Evolutionary conservation across 2,888 invertebrate genomes (phyloP), one percentile per base, ranked within the genome.

Genomic region (Drosophila hawaiiensis): DNA sequence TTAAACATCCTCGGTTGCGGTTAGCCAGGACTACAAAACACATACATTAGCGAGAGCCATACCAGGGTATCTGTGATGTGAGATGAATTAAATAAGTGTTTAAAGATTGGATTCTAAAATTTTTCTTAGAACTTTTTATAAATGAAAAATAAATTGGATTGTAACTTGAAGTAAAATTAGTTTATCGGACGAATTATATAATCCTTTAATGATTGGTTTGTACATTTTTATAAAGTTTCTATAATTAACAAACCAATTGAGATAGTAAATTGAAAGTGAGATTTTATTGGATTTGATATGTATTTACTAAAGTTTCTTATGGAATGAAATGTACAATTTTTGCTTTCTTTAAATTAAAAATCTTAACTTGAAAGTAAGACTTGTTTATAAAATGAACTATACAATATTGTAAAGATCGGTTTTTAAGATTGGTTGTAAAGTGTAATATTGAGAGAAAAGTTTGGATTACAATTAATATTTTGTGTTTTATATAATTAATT

Each of bases 1-100:
- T 64, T 50, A 29, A 39, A 59, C 49, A 73, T 73, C 56, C 59
- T 67, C 64, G 19, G 35, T 47, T 74, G 75, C 43, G 70, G 77
- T 67, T 58, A 59, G 52, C 31, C 59, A 28, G 41, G 59, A 35
- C 60, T 25, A 37, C 55, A 35, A 4, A 4, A 37, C 35, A 31
- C 49, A 68, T 58, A 35, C 54, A 54, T 43, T 16, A 31, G 25
- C 9, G 39, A 25, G 49, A 62, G n/a, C 31, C 33, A 47, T 52
- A 41, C 28, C 7, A 37, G 35, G 19, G 4, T 56, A 2, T 41
- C 9, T 25, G 31, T 25, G 0, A n/a, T 31, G 14, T 9, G 16
- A 28, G 43, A 19, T 10, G 14, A 7, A 29, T 49, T 60, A 25
- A 19, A n/a, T n/a, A 61, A 28, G 28, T 41, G 29, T 41, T 33